Evolutionary conservation across 2,888 invertebrate genomes (phyloP).

Genomic region (Sinotaia quadrata): DNA sequence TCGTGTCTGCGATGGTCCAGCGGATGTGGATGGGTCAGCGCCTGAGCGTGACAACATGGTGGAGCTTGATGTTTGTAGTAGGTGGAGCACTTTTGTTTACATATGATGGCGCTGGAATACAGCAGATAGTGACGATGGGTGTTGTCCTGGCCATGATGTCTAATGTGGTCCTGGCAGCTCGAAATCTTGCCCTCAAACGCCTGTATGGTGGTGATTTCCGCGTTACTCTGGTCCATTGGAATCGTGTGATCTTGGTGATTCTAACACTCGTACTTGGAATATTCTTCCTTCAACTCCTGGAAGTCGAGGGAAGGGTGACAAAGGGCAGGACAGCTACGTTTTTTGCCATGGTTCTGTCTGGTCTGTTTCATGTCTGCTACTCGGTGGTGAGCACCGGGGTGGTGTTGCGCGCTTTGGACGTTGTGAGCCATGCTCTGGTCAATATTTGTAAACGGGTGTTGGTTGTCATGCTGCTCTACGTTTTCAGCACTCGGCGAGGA

Average conservation of each 20-base stretch:
- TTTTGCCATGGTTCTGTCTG: neutral
- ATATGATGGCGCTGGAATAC: constrained; percentile 22
- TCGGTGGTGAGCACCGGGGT: neutral
- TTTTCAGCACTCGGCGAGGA: no score
- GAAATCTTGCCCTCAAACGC: constrained; percentile 42
- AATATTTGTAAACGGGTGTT: no score
- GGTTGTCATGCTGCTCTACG: no score
- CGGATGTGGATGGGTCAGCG: neutral
- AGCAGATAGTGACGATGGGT: constrained; percentile 32
- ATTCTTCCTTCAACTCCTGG: no score
- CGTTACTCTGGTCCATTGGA: neutral
- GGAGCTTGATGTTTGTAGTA: constrained; percentile 41
- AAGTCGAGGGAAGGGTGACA: no score
- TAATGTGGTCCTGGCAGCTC: constrained; percentile 41
- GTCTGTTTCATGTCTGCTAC: neutral
- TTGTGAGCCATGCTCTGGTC: no score
- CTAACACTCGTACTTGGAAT: no score
- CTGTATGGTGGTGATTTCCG: neutral
- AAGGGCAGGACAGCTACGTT: no score
- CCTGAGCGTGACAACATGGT: neutral
- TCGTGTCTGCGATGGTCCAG: constrained; percentile 44
- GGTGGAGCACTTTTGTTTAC: constrained; percentile 40
- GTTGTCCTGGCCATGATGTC: constrained; percentile 40
- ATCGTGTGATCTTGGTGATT: no score
- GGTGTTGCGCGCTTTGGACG: no score